Evolutionary conservation across 2,888 invertebrate species (phyloP).

Genomic region (Drosophila rellima): DNA sequence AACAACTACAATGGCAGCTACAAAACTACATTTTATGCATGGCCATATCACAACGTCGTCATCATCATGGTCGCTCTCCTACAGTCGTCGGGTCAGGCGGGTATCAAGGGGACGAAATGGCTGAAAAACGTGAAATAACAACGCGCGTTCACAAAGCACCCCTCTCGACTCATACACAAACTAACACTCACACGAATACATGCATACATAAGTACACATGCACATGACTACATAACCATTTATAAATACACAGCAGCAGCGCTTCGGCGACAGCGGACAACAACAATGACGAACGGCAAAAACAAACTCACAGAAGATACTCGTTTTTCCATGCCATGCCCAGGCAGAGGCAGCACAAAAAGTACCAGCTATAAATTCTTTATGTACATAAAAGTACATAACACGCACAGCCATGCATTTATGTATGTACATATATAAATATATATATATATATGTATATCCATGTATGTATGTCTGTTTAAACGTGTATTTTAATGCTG

Average conservation of each 20-base stretch:
- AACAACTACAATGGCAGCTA: conserved; percentile 49
- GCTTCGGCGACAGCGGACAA: conserved; percentile 36
- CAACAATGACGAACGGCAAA: conserved; percentile 64
- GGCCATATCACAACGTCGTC: conserved; percentile 66
- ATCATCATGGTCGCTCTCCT: conserved; percentile 35
- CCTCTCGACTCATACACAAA: conserved; percentile 46
- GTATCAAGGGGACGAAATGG: conserved; percentile 33
- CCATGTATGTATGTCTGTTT: conserved; percentile 18
- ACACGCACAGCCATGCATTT: conserved; percentile 27
- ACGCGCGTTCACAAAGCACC: conserved; percentile 65
- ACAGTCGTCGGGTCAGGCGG: conserved; percentile 8
- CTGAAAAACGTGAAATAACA: conserved; percentile 67
- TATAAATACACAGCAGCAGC: conserved; percentile 67
- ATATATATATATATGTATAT: conserved; percentile 5
- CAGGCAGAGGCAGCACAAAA: conserved; percentile 60
- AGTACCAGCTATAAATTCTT: conserved; percentile 79
- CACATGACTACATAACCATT: conserved; percentile 77
- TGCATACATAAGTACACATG: conserved; percentile 28
- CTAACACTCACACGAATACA: conserved; percentile 6
- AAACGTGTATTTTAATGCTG: conserved; percentile 38
- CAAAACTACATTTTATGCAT: conserved; percentile 74
- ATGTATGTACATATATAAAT: conserved; percentile 6
- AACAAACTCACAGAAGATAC: conserved; percentile 70
- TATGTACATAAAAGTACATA: conserved; percentile 74
- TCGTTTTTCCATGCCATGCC: conserved; percentile 76